Evolutionary conservation across 1,140 invertebrate species (phyloP).

Genomic region (Procambarus clarkii): DNA sequence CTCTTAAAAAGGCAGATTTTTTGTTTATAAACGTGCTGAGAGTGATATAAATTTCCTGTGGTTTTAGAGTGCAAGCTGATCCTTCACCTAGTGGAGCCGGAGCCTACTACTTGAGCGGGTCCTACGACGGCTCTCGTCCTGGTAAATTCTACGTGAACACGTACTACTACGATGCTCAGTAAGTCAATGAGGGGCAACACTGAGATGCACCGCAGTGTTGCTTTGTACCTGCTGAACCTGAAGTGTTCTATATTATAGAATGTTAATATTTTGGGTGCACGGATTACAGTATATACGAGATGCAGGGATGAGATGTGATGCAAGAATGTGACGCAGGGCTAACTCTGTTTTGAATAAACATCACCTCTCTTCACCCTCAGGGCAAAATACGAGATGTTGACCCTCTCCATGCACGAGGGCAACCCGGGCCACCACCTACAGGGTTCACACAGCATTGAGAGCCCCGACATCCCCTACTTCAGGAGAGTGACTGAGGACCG

Average conservation of each 20-base stretch:
- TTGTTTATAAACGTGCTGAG: no score
- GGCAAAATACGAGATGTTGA: slow-evolving; percentile 75
- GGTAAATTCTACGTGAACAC: slow-evolving; percentile 72
- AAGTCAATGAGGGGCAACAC: background rate
- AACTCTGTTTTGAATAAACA: background rate
- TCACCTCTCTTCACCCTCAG: slow-evolving; percentile 48
- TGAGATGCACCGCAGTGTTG: no score
- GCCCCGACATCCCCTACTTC: slow-evolving; percentile 50
- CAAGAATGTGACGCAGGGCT: no score
- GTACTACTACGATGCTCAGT: slow-evolving; percentile 67
- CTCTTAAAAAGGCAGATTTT: no score
- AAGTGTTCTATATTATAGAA: no score
- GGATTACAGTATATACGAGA: no score
- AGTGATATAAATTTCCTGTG: no score
- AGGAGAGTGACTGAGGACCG: slow-evolving; percentile 46
- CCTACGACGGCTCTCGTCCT: slow-evolving; percentile 70
- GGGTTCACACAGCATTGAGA: slow-evolving; percentile 73
- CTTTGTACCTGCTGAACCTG: no score
- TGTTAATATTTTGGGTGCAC: no score
- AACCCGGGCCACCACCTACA: slow-evolving; percentile 77
- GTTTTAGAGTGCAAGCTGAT: slow-evolving; percentile 63
- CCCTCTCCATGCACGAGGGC: slow-evolving; percentile 76
- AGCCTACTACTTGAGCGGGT: slow-evolving; percentile 69
- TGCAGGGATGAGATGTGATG: no score
- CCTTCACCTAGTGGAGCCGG: slow-evolving; percentile 48